Base-by-base conservation (phyloP, 2,888 invertebrate genomes). In the Clistopyga incitator region DNA sequence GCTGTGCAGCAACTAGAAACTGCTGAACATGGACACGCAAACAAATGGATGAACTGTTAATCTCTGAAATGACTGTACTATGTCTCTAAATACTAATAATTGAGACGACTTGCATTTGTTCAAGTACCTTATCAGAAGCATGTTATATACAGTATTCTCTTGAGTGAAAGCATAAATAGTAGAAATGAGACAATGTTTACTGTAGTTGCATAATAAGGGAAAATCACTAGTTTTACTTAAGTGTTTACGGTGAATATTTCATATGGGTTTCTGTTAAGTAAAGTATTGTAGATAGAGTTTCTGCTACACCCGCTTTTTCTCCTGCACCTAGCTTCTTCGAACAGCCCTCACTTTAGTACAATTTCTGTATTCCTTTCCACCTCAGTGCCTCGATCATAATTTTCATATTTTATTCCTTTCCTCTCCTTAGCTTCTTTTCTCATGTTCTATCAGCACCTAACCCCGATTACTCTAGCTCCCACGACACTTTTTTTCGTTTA, bases 401-500 rank as follows among this genome's bases (percentile, higher is more conserved):
- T 56, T 56, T 71, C 50, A 18, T 71, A 45, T 34, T 34, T 61
- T 64, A 38, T 80, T 67, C 59, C 45, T 61, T 38, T 50, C 23
- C 34, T 20, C 71, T 64, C 18, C 70, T 18, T 52, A 0, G 29
- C 45, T 71, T 64, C 52, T 52, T 78, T 64, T 64, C 8, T 71
- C 18, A 38, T 56, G n/a, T 70, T 75, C 64, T 75, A 81, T 81
- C 79, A 80, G 79, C 74, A 56, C 38, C 79, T 67, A 74, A 70
- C 70, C 80, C 68, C 75, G 70, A 75, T 75, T 78, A 15, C 79
- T 45, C 75, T 18, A 18, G 18, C n/a, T 38, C 38, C 6, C 42
- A 42, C 29, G 23, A 23, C 54, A 45, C 38, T 78, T 64, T 52
- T 52, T 68, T 71, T 50, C 70, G 80, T 82, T 79, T 86, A 74